phyloP scores from a whole-genome alignment of 1,140 invertebrate genomes.

The Galendromus occidentalis region DNA sequence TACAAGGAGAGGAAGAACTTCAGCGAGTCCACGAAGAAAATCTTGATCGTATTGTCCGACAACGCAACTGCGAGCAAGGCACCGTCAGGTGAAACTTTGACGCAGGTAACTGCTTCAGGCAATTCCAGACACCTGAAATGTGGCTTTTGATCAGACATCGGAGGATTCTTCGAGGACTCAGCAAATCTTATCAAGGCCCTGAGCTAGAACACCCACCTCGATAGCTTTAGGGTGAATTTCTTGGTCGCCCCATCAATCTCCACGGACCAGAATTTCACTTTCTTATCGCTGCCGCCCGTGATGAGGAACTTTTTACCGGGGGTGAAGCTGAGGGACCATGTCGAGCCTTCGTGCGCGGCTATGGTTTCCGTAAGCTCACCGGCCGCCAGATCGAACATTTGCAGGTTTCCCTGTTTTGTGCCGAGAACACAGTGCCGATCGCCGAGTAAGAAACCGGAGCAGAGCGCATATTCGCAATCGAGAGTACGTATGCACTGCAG shows the following conservation, averaged over 20 bases:
- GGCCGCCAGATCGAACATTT: slow-evolving; percentile 66
- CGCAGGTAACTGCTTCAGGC: slow-evolving; percentile 61
- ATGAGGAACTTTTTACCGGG: slow-evolving; percentile 53
- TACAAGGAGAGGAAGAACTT: slow-evolving; percentile 93
- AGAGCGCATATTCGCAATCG: slow-evolving; percentile 42
- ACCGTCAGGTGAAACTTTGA: slow-evolving; percentile 54
- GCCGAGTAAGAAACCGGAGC: slow-evolving; percentile 64
- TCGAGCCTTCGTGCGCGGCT: slow-evolving; percentile 51
- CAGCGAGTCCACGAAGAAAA: slow-evolving; percentile 80
- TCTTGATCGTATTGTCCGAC: slow-evolving; percentile 79
- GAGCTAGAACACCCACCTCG: not conserved
- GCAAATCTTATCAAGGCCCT: too few relatives aligned
- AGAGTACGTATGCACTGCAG: slow-evolving; percentile 61
- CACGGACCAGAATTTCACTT: slow-evolving; percentile 84
- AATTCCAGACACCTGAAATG: slow-evolving; percentile 61
- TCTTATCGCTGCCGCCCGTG: slow-evolving; percentile 66
- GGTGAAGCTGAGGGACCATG: slow-evolving; percentile 53
- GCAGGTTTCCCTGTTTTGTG: slow-evolving; percentile 59
- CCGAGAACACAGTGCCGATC: slow-evolving; percentile 76
- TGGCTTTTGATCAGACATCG: too few relatives aligned
- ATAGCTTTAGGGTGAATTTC: slow-evolving; percentile 4
- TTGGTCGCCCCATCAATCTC: slow-evolving; percentile 45
- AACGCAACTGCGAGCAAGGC: slow-evolving; percentile 72
- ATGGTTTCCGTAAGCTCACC: slow-evolving; percentile 41
- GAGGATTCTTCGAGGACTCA: too few relatives aligned